Evolutionary conservation across 2,888 invertebrate genomes (phyloP).

Genomic region (Drosophila tripunctata): DNA sequence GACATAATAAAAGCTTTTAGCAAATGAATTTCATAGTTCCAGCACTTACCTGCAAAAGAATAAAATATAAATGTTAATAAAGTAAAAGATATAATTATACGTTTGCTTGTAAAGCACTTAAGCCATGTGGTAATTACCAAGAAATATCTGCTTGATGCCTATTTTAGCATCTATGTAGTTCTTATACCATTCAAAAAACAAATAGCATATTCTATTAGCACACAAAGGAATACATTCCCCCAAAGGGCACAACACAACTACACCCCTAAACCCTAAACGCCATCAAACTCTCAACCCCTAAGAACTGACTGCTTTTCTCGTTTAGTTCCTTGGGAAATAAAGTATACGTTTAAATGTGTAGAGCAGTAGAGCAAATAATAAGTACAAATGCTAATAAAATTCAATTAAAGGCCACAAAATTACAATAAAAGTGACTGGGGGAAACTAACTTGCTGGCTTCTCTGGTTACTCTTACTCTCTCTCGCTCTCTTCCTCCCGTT

Average conservation of each 20-base stretch:
- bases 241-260: constrained; percentile 9
- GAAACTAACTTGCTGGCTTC: constrained; percentile 53
- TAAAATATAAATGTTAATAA: constrained; percentile 38
- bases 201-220: constrained; percentile 59
- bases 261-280: constrained; percentile 30
- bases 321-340: constrained; percentile 52
- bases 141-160: constrained; percentile 15
- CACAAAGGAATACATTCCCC: constrained; percentile 40
- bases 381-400: constrained; percentile 81
- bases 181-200: constrained; percentile 24
- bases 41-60: constrained; percentile 57
- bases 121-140: constrained; percentile 40
- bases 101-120: constrained; percentile 17
- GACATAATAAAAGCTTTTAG: background rate
- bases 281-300: background rate
- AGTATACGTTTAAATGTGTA: constrained; percentile 66
- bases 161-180: constrained; percentile 8
- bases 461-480: constrained; percentile 8
- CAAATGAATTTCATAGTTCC: background rate
- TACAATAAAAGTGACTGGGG: constrained; percentile 73
- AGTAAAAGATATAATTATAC: constrained; percentile 4
- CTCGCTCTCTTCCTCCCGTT: background rate
- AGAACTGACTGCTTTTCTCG: background rate
- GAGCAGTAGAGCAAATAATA: constrained; percentile 60
- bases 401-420: constrained; percentile 80